Evolutionary conservation across 2,113 vertebrate species (phyloP).

Genomic region (Nematolebias whitei): DNA sequence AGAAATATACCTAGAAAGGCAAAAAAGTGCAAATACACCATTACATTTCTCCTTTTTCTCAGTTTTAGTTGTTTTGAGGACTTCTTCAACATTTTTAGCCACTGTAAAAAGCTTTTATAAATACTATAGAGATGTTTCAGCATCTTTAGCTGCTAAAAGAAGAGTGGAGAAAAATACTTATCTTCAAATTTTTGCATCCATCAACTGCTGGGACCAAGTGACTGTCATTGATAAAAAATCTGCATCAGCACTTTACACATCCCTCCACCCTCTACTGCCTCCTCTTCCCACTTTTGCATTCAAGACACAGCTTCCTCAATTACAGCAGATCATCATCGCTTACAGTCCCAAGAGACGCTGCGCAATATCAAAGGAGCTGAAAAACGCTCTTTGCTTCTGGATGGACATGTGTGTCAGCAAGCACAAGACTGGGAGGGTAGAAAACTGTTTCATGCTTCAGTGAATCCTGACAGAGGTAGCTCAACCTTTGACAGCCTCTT

Average conservation of each 20-base stretch:
- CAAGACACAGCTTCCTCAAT: slow-evolving; percentile 60
- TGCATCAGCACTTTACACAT: slow-evolving; percentile 59
- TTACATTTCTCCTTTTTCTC: slow-evolving; percentile 19
- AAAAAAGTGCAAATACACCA: slow-evolving; percentile 8
- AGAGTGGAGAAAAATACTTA: neutral
- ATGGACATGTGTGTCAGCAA: neutral
- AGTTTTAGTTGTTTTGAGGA: neutral
- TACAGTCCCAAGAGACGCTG: slow-evolving; percentile 45
- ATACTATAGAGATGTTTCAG: slow-evolving; percentile 1
- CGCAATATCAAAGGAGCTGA: slow-evolving; percentile 53
- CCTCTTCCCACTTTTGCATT: slow-evolving; percentile 39
- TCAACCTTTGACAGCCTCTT: slow-evolving; percentile 22
- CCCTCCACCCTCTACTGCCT: slow-evolving; percentile 26
- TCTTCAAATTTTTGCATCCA: slow-evolving; percentile 18
- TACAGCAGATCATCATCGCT: slow-evolving; percentile 66
- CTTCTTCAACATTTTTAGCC: neutral
- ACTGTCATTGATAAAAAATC: slow-evolving; percentile 42
- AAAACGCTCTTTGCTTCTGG: slow-evolving; percentile 1
- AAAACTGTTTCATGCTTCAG: slow-evolving; percentile 21
- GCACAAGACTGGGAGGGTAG: neutral
- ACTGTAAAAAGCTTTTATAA: slow-evolving; percentile 6
- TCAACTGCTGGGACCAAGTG: slow-evolving; percentile 19
- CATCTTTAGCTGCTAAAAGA: neutral
- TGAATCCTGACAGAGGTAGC: slow-evolving; percentile 25
- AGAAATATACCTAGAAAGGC: slow-evolving; percentile 3